Conservation (phyloP, 2,797 vertebrate genomes). For the Parambassis ranga region DNA sequence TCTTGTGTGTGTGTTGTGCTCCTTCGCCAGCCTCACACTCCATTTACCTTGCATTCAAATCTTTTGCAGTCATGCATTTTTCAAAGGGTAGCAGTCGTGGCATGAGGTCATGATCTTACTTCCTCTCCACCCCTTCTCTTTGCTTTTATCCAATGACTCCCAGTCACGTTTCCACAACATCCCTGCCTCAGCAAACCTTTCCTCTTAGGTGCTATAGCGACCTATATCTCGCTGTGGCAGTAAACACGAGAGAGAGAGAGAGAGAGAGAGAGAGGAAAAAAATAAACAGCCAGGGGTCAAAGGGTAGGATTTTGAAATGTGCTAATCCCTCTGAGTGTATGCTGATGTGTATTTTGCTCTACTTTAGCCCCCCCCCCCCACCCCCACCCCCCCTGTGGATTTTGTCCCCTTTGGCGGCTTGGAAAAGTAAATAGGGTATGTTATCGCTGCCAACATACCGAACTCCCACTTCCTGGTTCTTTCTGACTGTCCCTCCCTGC, state of each 20-base stretch:
- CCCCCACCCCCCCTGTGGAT: conserved; percentile 39
- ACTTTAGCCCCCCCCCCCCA: conserved; percentile 22
- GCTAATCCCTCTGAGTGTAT: conserved; percentile 51
- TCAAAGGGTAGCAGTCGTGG: background rate
- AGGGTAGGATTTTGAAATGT: conserved; percentile 61
- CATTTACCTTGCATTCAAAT: conserved; percentile 40
- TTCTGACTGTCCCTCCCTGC: conserved; percentile 26
- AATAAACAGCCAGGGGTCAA: conserved; percentile 49
- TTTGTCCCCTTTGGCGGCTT: conserved; percentile 42
- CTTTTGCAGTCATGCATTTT: conserved; percentile 25
- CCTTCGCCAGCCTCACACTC: conserved; percentile 14
- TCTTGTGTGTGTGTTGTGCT: background rate
- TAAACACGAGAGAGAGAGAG: conserved; percentile 24
- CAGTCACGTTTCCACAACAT: conserved; percentile 32
- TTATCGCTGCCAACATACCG: conserved; percentile 64
- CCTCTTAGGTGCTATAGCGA: conserved; percentile 48
- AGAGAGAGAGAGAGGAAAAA: background rate
- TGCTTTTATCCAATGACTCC: conserved; percentile 30
- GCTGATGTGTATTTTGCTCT: conserved; percentile 57
- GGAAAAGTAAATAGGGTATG: conserved; percentile 67
- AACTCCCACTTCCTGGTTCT: conserved; percentile 65
- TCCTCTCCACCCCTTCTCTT: conserved; percentile 7
- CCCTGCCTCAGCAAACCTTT: conserved; percentile 49
- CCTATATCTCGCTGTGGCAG: conserved; percentile 46
- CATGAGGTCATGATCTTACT: background rate